A percentile compares a stretch with the other conserved stretches of the same genome.
These are phyloP conservation scores for Drosophila percnosoma DNA, from an alignment of 2,888 invertebrate species.

Conservation along the genomic window DNA sequence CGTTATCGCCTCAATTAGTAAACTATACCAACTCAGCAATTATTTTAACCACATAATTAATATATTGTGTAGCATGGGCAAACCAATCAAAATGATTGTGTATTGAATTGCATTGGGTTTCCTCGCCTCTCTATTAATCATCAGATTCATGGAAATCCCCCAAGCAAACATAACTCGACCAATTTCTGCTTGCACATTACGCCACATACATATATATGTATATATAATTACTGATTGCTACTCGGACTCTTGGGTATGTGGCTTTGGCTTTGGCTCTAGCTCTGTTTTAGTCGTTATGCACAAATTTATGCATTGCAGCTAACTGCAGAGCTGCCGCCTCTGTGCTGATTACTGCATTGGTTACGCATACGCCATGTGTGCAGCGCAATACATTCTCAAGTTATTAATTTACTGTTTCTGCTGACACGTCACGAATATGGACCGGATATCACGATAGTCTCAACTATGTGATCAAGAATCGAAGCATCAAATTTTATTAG, in stretches of 20 bases:
- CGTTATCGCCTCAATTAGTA: background rate
- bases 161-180: slow-evolving; percentile 38
- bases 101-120: slow-evolving; percentile 17
- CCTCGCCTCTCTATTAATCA: slow-evolving; percentile 21
- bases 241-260: slow-evolving; percentile 29
- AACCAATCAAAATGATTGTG: slow-evolving; percentile 45
- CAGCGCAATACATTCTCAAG: slow-evolving; percentile 1
- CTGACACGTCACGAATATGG: background rate
- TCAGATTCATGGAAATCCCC: slow-evolving; percentile 20
- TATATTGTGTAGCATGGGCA: slow-evolving; percentile 22
- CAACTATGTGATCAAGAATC: background rate
- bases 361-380: slow-evolving; percentile 41
- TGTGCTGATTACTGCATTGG: slow-evolving; percentile 25
- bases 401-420: slow-evolving; percentile 61
- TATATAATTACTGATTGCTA: slow-evolving; percentile 69
- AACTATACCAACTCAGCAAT: slow-evolving; percentile 4
- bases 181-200: slow-evolving; percentile 20
- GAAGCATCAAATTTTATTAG: background rate
- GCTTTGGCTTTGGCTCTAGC: slow-evolving; percentile 17
- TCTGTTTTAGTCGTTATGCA: slow-evolving; percentile 5
- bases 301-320: slow-evolving; percentile 75
- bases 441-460: background rate
- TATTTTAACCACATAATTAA: slow-evolving; percentile 6
- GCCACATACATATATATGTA: slow-evolving; percentile 59
- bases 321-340: slow-evolving; percentile 28